phyloP scores from a whole-genome alignment of 2,113 vertebrate species.

The Polyodon spathula region DNA sequence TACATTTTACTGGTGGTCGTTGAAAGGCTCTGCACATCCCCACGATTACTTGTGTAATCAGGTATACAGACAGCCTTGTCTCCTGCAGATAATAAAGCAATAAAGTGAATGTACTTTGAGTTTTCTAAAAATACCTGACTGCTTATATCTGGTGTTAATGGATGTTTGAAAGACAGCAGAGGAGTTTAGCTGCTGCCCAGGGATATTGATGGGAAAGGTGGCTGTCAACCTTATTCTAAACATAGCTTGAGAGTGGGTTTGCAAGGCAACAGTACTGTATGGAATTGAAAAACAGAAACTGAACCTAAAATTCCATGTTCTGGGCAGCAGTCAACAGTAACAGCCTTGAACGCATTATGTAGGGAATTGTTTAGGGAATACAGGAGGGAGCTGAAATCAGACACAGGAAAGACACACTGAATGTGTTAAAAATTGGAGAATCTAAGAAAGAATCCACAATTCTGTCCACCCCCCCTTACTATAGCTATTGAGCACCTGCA shows the following conservation, averaged over 20 bases:
- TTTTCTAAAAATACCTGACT: conserved; percentile 13
- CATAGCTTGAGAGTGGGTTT: not conserved
- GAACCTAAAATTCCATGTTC: not conserved
- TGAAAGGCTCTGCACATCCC: conserved; percentile 15
- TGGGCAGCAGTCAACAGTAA: no score
- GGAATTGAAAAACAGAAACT: not conserved
- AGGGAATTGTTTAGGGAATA: no score
- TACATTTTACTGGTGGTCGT: conserved; percentile 7
- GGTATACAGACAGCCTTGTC: conserved; percentile 12
- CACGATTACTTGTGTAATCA: not conserved
- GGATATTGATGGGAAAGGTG: not conserved
- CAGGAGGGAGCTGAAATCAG: no score
- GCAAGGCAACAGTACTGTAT: not conserved
- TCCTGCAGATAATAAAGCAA: not conserved
- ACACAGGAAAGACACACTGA: no score
- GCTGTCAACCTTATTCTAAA: not conserved
- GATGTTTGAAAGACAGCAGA: not conserved
- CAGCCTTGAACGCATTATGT: no score
- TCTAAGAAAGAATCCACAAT: no score
- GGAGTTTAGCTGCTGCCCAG: not conserved
- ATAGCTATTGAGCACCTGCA: no score
- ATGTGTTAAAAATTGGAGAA: no score
- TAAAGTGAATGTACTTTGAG: not conserved
- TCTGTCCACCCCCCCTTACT: no score
- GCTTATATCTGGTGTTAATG: not conserved